phyloP scores from a whole-genome alignment of 2,888 invertebrate species.

The Caenorhabditis parvicauda region DNA sequence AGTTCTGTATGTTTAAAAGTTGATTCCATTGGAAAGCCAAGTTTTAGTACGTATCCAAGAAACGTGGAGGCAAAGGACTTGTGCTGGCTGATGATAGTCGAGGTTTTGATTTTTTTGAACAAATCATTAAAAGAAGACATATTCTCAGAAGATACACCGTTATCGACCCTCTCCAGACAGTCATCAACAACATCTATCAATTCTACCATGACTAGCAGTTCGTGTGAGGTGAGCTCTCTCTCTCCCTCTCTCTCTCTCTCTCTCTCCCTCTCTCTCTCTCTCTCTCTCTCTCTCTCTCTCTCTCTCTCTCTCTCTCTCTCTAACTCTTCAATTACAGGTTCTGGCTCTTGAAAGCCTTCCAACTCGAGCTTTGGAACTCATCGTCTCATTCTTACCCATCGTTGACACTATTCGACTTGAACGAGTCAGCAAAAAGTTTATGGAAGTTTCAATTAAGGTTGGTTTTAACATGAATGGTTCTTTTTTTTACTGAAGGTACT shows the following conservation, averaged over 20 bases:
- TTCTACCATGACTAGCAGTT: no score
- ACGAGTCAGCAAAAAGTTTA: slow-evolving; percentile 56
- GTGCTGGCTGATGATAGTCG: slow-evolving; percentile 37
- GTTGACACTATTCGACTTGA: slow-evolving; percentile 57
- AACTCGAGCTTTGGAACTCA: slow-evolving; percentile 33
- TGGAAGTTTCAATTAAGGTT: slow-evolving; percentile 56
- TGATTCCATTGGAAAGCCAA: not conserved
- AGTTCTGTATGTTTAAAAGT: slow-evolving; percentile 17
- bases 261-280: no score
- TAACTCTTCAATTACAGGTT: no score
- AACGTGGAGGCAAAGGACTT: slow-evolving; percentile 43
- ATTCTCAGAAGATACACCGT: slow-evolving; percentile 16
- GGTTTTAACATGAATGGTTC: not conserved
- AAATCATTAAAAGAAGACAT: not conserved
- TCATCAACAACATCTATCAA: no score
- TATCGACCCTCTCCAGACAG: slow-evolving; percentile 39
- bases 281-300: no score
- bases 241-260: no score
- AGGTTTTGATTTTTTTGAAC: not conserved
- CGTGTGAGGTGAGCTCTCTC: no score
- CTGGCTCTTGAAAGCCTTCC: slow-evolving; percentile 48
- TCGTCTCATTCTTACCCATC: slow-evolving; percentile 49
- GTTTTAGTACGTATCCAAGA: slow-evolving; percentile 35
- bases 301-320: no score
- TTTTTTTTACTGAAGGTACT: no score